Base-by-base conservation (phyloP, 2,888 invertebrate genomes). In the Alviniconcha strummeri region DNA sequence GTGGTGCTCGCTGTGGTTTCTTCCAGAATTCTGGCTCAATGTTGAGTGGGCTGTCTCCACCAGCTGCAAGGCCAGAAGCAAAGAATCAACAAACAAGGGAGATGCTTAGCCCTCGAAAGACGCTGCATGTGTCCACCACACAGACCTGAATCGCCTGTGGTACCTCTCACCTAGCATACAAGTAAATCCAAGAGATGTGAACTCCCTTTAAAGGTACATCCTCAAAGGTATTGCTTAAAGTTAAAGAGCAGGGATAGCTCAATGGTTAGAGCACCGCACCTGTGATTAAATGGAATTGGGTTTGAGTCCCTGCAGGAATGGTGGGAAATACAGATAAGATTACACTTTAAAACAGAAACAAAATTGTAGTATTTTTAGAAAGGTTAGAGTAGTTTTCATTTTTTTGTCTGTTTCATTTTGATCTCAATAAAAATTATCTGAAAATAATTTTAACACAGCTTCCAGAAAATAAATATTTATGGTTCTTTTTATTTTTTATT, bases 21-120 rank as follows among this genome's bases (percentile, higher is more conserved):
- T 80, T 80, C 80, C 80, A 80, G 9, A 69, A 67, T 55, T 69
- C 80, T 9, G 80, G 69, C 19, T 80, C 55, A 7, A 69, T 69
- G 54, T 69, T 54, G 69, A 80, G 17, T n/a, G 80, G 55, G 55
- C 80, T 80, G 13, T n/a, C 69, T 69, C n/a, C 69, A 17, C 36
- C 69, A 4, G 80, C 55, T n/a, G n/a, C 56, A 76, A 76, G 17
- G 52, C 8, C 56, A 56, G 17, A 76, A 15, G 36, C 76, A 56
- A 52, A 72, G 9, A 72, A 4, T 17, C 72, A 19, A 64, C 11
- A 11, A 11, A 64, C 11, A 64, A 17, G 64, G 64, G 17, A 64
- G 17, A 64, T 64, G 8, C 11, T 17, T 64, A 17, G 9, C 17
- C 64, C 11, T 64, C 17, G 64, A 64, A 64, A 64, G 72, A 11